Percentiles rank a stretch among this genome's conserved stretches.
These are phyloP conservation scores for Camarhynchus parvulus DNA, from an alignment of 2,113 vertebrate species.

Conservation along the genomic window DNA sequence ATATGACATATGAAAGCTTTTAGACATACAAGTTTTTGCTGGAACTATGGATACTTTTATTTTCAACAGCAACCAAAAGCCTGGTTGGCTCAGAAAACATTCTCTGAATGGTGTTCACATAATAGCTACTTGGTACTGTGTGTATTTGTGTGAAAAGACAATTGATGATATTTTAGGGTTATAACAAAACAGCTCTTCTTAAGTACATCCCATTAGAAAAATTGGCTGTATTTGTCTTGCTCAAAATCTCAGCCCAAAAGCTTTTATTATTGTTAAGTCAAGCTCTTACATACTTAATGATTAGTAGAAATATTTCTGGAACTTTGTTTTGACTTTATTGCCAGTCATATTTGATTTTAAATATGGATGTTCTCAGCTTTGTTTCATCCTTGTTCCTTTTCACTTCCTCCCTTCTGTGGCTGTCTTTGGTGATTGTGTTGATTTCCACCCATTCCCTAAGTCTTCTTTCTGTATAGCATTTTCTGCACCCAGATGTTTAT, in stretches of 20 bases:
- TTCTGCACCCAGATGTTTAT: constrained; percentile 4
- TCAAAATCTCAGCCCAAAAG: neutral
- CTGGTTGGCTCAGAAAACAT: neutral
- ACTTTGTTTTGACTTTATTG: neutral
- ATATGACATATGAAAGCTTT: neutral
- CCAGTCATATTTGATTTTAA: neutral
- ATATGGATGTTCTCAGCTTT: neutral
- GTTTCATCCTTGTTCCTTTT: neutral
- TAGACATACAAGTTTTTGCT: neutral
- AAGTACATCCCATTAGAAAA: neutral
- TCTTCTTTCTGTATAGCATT: neutral
- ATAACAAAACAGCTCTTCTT: neutral
- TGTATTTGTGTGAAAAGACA: neutral
- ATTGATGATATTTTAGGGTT: neutral
- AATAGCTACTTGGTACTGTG: neutral
- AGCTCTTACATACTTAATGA: neutral
- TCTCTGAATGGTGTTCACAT: neutral
- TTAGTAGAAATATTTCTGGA: constrained; percentile 30
- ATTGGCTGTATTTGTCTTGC: neutral
- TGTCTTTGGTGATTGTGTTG: neutral
- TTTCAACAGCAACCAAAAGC: neutral
- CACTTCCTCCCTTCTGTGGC: neutral
- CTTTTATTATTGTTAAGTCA: neutral
- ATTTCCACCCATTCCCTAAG: neutral
- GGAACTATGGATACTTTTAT: neutral